Conservation (phyloP, 2,888 invertebrate genomes). For the Philopedon plagiatum region DNA sequence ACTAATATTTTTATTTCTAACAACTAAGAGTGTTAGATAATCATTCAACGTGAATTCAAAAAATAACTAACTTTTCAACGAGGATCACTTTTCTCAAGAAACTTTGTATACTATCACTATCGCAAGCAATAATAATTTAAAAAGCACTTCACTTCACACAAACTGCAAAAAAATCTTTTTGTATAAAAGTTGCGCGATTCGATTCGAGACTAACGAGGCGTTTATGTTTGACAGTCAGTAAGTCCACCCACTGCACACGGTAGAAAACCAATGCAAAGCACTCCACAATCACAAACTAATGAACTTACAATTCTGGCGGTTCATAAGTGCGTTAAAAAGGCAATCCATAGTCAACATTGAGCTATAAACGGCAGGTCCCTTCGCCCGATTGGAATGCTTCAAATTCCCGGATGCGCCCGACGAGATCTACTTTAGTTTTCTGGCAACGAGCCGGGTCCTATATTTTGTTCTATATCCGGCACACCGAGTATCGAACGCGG, state of each 20-base stretch:
- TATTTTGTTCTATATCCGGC: slow-evolving; percentile 37
- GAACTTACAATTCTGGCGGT: slow-evolving; percentile 16
- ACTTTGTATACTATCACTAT: background rate
- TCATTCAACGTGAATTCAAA: slow-evolving; percentile 6
- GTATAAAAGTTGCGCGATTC: background rate
- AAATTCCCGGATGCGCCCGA: slow-evolving; percentile 20
- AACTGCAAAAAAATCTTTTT: slow-evolving; percentile 9
- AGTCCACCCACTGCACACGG: background rate
- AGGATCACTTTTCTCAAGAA: background rate
- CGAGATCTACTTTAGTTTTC: slow-evolving; percentile 11
- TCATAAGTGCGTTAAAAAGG: slow-evolving; percentile 13
- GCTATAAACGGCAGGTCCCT: slow-evolving; percentile 16
- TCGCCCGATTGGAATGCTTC: slow-evolving; percentile 13
- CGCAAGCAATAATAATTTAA: background rate
- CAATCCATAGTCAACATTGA: background rate
- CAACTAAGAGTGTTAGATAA: slow-evolving; percentile 6
- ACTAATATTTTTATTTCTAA: background rate
- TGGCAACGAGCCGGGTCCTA: slow-evolving; percentile 32
- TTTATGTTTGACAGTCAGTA: slow-evolving; percentile 3
- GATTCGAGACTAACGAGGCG: background rate
- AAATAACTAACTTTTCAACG: slow-evolving; percentile 9
- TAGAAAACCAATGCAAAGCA: slow-evolving; percentile 14
- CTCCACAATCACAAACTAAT: slow-evolving; percentile 21
- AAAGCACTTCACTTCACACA: slow-evolving; percentile 10
- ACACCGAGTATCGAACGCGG: slow-evolving; percentile 13